phyloP scores from a whole-genome alignment of 2,888 invertebrate genomes.

The Tipula helvola region DNA sequence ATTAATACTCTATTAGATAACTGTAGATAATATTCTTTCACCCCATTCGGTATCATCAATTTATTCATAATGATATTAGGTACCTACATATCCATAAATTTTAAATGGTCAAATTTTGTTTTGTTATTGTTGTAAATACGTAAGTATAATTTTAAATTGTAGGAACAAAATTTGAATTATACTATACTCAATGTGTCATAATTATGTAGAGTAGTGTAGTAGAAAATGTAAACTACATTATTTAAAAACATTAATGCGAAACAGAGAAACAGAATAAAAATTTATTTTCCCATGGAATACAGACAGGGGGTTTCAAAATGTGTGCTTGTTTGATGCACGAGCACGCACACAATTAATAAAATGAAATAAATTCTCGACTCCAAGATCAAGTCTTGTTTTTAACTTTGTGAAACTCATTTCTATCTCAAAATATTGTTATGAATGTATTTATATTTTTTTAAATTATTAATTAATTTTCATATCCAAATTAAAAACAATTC shows the following conservation, averaged over 20 bases:
- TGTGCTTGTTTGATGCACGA: neutral
- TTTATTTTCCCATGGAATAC: neutral
- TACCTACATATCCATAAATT: too few species aligned
- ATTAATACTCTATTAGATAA: too few species aligned
- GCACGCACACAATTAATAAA: neutral
- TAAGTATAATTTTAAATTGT: neutral
- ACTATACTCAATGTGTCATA: neutral
- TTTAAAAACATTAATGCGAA: neutral
- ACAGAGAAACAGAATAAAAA: neutral
- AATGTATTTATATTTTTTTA: neutral
- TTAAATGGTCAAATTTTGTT: too few species aligned
- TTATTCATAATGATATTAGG: too few species aligned
- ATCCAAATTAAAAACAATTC: neutral
- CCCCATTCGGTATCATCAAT: too few species aligned
- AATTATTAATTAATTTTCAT: constrained; percentile 4
- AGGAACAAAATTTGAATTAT: neutral
- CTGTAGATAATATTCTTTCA: too few species aligned
- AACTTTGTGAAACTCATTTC: neutral
- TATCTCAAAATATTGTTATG: neutral
- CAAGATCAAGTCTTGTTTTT: neutral
- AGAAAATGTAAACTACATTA: neutral
- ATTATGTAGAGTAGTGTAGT: neutral
- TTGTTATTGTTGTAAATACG: too few species aligned
- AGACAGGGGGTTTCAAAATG: neutral
- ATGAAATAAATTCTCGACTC: neutral